phyloP scores from a whole-genome alignment of 2,113 vertebrate species.

The Platycercus adscitus region DNA sequence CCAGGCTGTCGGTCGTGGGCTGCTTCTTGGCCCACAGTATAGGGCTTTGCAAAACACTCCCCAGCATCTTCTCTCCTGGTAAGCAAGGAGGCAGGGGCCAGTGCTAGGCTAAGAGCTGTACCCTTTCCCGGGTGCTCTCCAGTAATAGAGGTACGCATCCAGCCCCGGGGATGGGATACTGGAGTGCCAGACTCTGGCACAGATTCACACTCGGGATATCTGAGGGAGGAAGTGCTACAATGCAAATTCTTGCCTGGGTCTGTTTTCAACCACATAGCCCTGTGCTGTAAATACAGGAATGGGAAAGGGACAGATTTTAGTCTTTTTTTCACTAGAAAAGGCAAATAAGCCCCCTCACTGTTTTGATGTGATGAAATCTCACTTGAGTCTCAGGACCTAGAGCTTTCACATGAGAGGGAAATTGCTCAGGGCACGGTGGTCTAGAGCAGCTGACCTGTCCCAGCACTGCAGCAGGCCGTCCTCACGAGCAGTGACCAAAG shows the following conservation, averaged over 20 bases:
- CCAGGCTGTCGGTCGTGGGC: not conserved
- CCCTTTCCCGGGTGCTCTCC: not conserved
- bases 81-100: not conserved
- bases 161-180: not conserved
- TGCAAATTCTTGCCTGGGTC: not conserved
- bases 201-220: not conserved
- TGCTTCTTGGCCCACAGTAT: not conserved
- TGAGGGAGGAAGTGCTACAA: not conserved
- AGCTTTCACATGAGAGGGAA: not conserved
- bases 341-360: not conserved
- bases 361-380: not conserved
- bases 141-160: not conserved
- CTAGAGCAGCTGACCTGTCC: too few species aligned
- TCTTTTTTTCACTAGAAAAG: not conserved
- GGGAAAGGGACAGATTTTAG: not conserved
- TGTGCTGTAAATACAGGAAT: not conserved
- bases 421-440: fast-evolving
- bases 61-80: not conserved
- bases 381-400: not conserved
- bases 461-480: not conserved
- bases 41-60: not conserved
- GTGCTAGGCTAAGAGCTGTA: not conserved
- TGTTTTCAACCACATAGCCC: not conserved
- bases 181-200: not conserved
- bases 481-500: not conserved